Conservation (phyloP, 2,113 vertebrate species). For the Thalassarche chlororhynchos region DNA sequence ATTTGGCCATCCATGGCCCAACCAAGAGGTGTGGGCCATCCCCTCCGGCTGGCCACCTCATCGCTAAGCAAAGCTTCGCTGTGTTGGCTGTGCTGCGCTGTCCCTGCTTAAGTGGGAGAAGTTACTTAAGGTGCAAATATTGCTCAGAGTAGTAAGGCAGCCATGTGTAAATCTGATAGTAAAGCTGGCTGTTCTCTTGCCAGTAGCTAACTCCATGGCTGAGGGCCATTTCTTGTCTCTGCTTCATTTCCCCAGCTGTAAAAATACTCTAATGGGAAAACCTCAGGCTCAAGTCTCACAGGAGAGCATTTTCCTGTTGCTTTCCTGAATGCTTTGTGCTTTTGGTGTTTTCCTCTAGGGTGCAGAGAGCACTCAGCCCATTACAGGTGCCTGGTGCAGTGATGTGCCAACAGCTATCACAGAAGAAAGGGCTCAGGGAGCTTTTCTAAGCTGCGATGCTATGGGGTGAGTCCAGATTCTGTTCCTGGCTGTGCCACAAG, state of each 20-base stretch:
- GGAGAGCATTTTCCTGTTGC: not conserved
- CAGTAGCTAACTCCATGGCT: not conserved
- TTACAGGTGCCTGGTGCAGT: not conserved
- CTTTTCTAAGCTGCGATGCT: not conserved
- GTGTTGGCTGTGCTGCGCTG: accelerated
- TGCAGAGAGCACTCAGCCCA: not conserved
- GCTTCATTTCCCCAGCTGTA: not conserved
- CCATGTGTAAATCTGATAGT: not conserved
- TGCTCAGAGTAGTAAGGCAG: not conserved
- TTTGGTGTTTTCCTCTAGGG: not conserved
- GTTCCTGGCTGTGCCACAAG: not conserved
- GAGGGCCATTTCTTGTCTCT: not conserved
- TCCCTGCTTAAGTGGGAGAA: not conserved
- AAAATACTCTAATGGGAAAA: not conserved
- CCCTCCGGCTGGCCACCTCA: not conserved
- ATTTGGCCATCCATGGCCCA: not conserved
- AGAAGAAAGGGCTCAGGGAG: not conserved
- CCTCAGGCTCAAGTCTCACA: not conserved
- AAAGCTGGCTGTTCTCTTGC: not conserved
- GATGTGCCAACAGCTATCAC: not conserved
- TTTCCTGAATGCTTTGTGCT: not conserved
- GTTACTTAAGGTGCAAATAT: not conserved
- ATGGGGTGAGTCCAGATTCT: not conserved
- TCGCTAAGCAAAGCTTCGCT: not conserved
- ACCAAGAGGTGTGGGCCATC: not conserved